Evolutionary conservation across 2,797 vertebrate species (phyloP).

Genomic region (Myoxocephalus aenaeus): DNA sequence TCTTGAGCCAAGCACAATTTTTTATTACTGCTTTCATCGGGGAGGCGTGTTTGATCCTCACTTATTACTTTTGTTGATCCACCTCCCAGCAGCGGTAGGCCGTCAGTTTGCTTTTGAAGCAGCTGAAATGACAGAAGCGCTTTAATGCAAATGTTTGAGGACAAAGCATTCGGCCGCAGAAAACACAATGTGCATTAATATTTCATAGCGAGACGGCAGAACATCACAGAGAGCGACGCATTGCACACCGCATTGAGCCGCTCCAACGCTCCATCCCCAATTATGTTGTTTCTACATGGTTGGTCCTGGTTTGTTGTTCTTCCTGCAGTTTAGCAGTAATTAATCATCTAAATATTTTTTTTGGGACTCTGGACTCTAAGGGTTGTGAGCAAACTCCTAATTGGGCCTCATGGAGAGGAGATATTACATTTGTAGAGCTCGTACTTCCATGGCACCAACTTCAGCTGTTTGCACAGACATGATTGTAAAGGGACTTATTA

Average conservation of each 20-base stretch:
- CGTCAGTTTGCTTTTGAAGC: constrained; percentile 47
- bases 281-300: constrained; percentile 45
- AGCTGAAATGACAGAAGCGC: constrained; percentile 41
- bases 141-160: constrained; percentile 61
- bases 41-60: constrained; percentile 30
- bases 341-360: constrained; percentile 65
- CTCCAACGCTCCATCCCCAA: constrained; percentile 36
- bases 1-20: constrained; percentile 9
- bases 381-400: constrained; percentile 56
- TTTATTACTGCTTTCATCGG: constrained; percentile 44
- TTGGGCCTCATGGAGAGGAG: constrained; percentile 61
- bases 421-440: constrained; percentile 19
- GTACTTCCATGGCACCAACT: constrained; percentile 12
- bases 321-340: constrained; percentile 61
- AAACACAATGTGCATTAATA: constrained; percentile 64
- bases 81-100: constrained; percentile 31
- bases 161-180: constrained; percentile 47
- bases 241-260: constrained; percentile 23
- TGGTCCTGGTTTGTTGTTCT: constrained; percentile 38
- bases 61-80: constrained; percentile 28
- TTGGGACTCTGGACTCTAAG: constrained; percentile 47
- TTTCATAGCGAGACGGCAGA: constrained; percentile 50
- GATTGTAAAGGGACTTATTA: constrained; percentile 39
- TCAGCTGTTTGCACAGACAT: constrained; percentile 34
- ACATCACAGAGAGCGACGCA: constrained; percentile 26